Evolutionary conservation across 2,113 vertebrate species (phyloP).

Genomic region (Nothobranchius kuhntae): DNA sequence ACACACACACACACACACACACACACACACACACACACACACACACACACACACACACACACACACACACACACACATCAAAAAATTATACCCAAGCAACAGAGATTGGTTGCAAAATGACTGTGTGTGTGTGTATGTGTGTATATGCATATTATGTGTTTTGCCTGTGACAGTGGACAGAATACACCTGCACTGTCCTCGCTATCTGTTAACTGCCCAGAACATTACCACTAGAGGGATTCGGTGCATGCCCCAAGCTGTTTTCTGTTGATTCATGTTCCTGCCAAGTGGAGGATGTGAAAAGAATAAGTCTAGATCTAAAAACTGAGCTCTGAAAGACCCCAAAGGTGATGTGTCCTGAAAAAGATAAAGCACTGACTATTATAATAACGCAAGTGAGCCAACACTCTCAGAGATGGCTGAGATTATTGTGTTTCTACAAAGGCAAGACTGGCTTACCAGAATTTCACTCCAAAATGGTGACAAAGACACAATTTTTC

Average conservation of each 20-base stretch:
- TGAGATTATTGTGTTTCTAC: constrained; percentile 3
- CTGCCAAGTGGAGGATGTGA: constrained; percentile 52
- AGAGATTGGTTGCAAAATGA: not conserved
- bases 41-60: too few relatives aligned
- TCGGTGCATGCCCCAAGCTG: constrained; percentile 9
- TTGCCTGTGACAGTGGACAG: constrained; percentile 8
- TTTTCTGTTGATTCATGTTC: constrained; percentile 61
- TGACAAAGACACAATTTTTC: too few relatives aligned
- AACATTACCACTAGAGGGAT: constrained; percentile 29
- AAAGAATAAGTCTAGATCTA: constrained; percentile 43
- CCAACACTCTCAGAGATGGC: constrained; percentile 16
- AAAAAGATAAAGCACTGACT: constrained; percentile 57
- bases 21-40: too few relatives aligned
- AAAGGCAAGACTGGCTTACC: not conserved
- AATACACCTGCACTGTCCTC: constrained; percentile 16
- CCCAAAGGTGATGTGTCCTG: constrained; percentile 57
- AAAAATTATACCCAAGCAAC: constrained; percentile 5
- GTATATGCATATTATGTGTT: not conserved
- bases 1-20: too few relatives aligned
- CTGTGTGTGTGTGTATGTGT: not conserved
- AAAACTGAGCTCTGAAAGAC: constrained; percentile 55
- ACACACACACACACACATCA: not conserved
- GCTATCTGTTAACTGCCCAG: constrained; percentile 10
- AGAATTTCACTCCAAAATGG: not conserved
- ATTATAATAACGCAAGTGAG: constrained; percentile 36